A percentile compares a stretch with the other conserved stretches of the same genome.
These are phyloP conservation scores for Eutrigla gurnardus DNA, from an alignment of 2,797 vertebrate species.

Conservation along the genomic window DNA sequence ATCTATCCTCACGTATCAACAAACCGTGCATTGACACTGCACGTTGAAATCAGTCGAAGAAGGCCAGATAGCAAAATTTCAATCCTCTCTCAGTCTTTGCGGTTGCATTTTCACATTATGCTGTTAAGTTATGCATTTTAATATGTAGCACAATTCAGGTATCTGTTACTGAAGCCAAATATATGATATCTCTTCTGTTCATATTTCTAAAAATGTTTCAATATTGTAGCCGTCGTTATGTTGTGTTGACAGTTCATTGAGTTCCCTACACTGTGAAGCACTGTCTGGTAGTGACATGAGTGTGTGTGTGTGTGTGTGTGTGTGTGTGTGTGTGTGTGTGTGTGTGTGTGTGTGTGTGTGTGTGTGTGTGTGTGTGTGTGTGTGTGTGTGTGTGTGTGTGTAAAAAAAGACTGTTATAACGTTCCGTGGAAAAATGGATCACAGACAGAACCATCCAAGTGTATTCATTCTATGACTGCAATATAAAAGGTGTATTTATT, in stretches of 20 bases:
- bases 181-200: slow-evolving; percentile 66
- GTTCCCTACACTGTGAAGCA: slow-evolving; percentile 77
- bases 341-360: not conserved
- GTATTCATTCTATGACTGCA: slow-evolving; percentile 64
- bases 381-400: slow-evolving; percentile 8
- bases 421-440: slow-evolving; percentile 44
- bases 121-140: slow-evolving; percentile 68
- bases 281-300: slow-evolving; percentile 41
- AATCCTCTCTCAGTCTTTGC: slow-evolving; percentile 22
- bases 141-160: slow-evolving; percentile 81
- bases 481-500: slow-evolving; percentile 75
- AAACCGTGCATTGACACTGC: slow-evolving; percentile 17
- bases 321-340: slow-evolving; percentile 15
- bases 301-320: slow-evolving; percentile 32
- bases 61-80: slow-evolving; percentile 23
- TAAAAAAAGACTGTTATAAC: slow-evolving; percentile 61
- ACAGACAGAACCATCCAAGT: slow-evolving; percentile 37
- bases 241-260: slow-evolving; percentile 60
- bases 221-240: slow-evolving; percentile 41
- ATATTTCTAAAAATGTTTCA: slow-evolving; percentile 62
- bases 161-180: slow-evolving; percentile 83
- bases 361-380: not conserved
- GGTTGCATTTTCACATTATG: slow-evolving; percentile 56
- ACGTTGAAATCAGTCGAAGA: slow-evolving; percentile 21
- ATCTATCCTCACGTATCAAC: slow-evolving; percentile 22